Percentiles rank a stretch among this genome's conserved stretches.
phyloP scores from a whole-genome alignment of 2,113 vertebrate species.

The Puma concolor region DNA sequence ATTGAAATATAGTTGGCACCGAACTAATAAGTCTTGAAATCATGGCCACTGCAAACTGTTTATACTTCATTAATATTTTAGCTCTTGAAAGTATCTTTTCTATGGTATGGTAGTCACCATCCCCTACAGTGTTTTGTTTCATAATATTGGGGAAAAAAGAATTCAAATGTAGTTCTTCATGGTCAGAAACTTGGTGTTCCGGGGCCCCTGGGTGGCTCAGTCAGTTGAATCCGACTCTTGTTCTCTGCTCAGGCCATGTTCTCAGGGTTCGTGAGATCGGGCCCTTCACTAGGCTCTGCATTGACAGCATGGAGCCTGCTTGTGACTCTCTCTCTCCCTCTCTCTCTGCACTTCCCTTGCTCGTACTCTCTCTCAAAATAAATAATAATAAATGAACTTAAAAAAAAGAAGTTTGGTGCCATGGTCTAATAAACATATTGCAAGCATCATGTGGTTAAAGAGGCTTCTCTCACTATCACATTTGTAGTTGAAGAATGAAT shows the following conservation, averaged over 20 bases:
- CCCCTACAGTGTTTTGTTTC: neutral
- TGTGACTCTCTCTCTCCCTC: too few relatives aligned
- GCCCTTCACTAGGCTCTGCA: too few relatives aligned
- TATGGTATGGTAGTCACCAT: neutral
- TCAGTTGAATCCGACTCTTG: too few relatives aligned
- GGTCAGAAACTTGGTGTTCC: constrained; percentile 54
- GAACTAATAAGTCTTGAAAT: neutral
- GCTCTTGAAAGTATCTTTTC: constrained; percentile 11
- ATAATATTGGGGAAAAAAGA: constrained; percentile 14
- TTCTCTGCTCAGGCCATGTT: too few relatives aligned
- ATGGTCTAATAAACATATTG: constrained; percentile 72
- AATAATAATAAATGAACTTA: too few relatives aligned
- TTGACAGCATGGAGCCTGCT: too few relatives aligned
- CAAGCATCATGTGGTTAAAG: constrained; percentile 69
- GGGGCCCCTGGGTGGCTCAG: too few relatives aligned
- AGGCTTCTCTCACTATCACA: constrained; percentile 72
- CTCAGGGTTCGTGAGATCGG: too few relatives aligned
- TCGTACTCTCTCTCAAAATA: too few relatives aligned
- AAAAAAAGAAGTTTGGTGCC: constrained; percentile 52
- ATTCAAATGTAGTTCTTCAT: constrained; percentile 19
- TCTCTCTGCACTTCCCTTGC: too few relatives aligned
- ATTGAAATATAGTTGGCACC: neutral
- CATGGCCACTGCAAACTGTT: neutral
- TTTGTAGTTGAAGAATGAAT: constrained; percentile 78
- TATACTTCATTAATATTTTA: neutral